Conservation (phyloP, 2,113 vertebrate species). For the Caloenas nicobarica region DNA sequence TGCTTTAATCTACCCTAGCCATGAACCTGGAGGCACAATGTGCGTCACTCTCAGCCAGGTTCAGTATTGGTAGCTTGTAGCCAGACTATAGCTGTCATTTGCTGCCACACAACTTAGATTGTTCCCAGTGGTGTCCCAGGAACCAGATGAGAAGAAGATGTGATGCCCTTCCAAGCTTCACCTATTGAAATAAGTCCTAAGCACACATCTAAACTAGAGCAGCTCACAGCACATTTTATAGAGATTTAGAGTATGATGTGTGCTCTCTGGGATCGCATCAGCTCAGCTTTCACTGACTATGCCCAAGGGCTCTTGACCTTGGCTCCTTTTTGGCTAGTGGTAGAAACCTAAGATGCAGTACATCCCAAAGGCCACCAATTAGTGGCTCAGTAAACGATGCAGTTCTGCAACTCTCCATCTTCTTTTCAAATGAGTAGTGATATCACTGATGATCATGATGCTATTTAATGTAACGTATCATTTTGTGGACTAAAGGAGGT, state of each 20-base stretch:
- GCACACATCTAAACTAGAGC: not conserved
- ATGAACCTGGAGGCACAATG: not conserved
- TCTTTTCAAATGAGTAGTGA: not conserved
- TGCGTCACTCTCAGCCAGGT: not conserved
- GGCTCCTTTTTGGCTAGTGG: not conserved
- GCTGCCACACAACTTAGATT: not conserved
- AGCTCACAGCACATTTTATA: conserved; percentile 25
- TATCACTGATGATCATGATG: not conserved
- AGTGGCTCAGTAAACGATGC: not conserved
- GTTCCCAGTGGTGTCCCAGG: not conserved
- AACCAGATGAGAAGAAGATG: not conserved
- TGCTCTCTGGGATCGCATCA: conserved; percentile 12
- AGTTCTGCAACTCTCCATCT: not conserved
- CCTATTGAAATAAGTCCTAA: not conserved
- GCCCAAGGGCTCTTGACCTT: conserved; percentile 18
- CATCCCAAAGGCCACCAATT: conserved; percentile 9
- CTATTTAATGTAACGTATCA: not conserved
- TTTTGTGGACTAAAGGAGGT: not conserved
- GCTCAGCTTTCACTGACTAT: conserved; percentile 38
- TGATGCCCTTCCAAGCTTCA: not conserved
- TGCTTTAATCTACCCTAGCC: not conserved
- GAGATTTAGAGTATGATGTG: conserved; percentile 27
- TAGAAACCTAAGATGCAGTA: conserved; percentile 30
- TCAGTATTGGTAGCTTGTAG: not conserved
- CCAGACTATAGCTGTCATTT: not conserved